Base-by-base conservation (phyloP, 2,797 vertebrate genomes). In the Graptemys geographica region DNA sequence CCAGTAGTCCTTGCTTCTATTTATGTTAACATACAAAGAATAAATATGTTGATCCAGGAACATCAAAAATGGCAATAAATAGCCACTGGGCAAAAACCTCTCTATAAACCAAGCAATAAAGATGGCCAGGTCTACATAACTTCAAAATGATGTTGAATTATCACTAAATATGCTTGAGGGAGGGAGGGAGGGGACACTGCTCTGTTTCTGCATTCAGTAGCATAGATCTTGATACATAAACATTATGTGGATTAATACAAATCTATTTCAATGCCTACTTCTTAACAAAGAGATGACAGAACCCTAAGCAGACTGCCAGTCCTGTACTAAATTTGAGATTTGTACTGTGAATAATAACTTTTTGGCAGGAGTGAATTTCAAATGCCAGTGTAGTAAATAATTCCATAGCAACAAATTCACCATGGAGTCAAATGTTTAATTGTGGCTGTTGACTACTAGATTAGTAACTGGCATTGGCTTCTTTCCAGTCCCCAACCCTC, bases 291-390 rank as follows among this genome's bases (percentile, higher is more conserved):
- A 56, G 56, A 1, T 62, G 31, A 4, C 55, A 69, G 31, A 52
- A 33, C 0, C 0, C 1, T 1, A 3, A 82, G 65, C 0, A 0
- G 0, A 0, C 15, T 57, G 49, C 84, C 89, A 69, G 56, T 49
- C 41, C 9, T 62, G 3, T 51, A 53, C 86, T 93, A 78, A 4
- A 79, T 65, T 53, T 8, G 25, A 82, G 83, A 57, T 31, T 81
- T 89, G 65, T 83, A 59, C 83, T 81, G 65, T 76, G 28, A 74
- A 15, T 81, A 82, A 74, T 84, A 27, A 44, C 16, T 23, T 85
- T 86, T 91, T 83, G 87, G 79, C 1, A 2, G 49, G 91, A 87
- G 33, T 89, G 76, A 83, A 53, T 92, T 95, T 90, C 44, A 83
- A 90, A 47, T 12, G 5, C 8, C 0, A 1, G 19, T 57, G 76